These are phyloP conservation scores for Phragmatobia fuliginosa DNA, from an alignment of 2,888 invertebrate genomes.

Conservation along the genomic window DNA sequence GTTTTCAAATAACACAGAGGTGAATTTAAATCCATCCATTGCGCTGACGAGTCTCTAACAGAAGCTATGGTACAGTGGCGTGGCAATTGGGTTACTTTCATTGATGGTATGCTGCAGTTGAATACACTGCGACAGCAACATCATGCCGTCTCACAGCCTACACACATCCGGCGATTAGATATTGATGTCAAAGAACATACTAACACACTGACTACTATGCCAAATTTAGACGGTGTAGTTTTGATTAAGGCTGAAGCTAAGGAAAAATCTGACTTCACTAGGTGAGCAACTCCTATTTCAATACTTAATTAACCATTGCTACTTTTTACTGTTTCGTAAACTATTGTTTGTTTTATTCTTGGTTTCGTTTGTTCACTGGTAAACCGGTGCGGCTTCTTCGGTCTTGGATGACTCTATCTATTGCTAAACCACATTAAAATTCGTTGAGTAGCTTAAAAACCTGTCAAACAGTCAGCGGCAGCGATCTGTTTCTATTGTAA, in stretches of 20 bases:
- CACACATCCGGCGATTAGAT: constrained; percentile 56
- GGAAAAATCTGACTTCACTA: constrained; percentile 25
- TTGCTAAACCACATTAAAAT: no score
- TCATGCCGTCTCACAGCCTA: constrained; percentile 88
- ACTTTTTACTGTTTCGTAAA: background rate
- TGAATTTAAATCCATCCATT: constrained; percentile 56
- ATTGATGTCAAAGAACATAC: constrained; percentile 47
- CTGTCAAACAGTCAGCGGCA: no score
- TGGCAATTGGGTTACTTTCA: constrained; percentile 92
- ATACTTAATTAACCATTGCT: background rate
- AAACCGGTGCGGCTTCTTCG: no score
- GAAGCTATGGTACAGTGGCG: constrained; percentile 85
- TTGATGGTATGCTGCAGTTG: constrained; percentile 93
- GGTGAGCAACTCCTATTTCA: constrained; percentile 20
- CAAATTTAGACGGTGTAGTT: constrained; percentile 3
- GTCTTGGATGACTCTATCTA: no score
- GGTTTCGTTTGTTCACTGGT: no score
- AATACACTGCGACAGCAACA: constrained; percentile 87
- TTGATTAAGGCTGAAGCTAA: constrained; percentile 26
- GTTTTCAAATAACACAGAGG: constrained; percentile 45
- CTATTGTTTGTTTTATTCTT: no score
- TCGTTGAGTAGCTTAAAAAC: no score
- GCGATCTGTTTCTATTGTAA: no score
- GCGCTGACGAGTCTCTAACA: constrained; percentile 46
- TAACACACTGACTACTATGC: background rate